Evolutionary conservation across 2,888 invertebrate species (phyloP).

Genomic region (Acleris emargana): DNA sequence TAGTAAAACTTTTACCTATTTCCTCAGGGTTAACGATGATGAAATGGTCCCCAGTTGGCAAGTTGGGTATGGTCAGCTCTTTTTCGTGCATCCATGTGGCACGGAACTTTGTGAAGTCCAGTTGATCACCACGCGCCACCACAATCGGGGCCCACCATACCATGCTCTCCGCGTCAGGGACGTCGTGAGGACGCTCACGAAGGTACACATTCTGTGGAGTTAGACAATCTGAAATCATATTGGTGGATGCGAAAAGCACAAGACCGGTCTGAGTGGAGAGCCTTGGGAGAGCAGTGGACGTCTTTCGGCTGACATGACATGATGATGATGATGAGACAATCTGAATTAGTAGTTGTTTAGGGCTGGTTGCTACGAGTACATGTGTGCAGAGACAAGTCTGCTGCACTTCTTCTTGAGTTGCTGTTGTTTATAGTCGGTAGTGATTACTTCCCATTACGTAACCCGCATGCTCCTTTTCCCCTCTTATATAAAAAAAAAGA

Average conservation of each 20-base stretch:
- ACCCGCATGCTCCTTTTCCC: too few relatives aligned
- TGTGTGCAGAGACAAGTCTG: too few relatives aligned
- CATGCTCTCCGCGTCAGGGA: constrained; percentile 87
- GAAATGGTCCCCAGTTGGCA: constrained; percentile 85
- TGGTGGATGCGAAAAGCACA: too few relatives aligned
- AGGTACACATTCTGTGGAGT: constrained; percentile 86
- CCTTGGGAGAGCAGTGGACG: too few relatives aligned
- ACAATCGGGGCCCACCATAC: constrained; percentile 90
- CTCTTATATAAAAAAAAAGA: too few relatives aligned
- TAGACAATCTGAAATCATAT: not conserved
- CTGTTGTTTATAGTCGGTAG: too few relatives aligned
- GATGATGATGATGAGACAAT: too few relatives aligned
- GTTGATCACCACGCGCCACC: constrained; percentile 81
- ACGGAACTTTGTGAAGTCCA: constrained; percentile 85
- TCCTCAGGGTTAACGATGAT: constrained; percentile 93
- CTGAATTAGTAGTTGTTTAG: not conserved
- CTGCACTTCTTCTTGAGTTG: too few relatives aligned
- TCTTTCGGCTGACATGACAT: too few relatives aligned
- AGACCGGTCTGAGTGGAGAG: too few relatives aligned
- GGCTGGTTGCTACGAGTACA: too few relatives aligned
- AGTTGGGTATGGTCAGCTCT: constrained; percentile 77
- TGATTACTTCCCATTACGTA: too few relatives aligned
- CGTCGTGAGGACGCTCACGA: constrained; percentile 88
- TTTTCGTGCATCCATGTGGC: constrained; percentile 86
- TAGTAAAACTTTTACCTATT: constrained; percentile 83